These are phyloP conservation scores for Silurus aristotelis DNA, from an alignment of 2,797 vertebrate species.

Conservation along the genomic window DNA sequence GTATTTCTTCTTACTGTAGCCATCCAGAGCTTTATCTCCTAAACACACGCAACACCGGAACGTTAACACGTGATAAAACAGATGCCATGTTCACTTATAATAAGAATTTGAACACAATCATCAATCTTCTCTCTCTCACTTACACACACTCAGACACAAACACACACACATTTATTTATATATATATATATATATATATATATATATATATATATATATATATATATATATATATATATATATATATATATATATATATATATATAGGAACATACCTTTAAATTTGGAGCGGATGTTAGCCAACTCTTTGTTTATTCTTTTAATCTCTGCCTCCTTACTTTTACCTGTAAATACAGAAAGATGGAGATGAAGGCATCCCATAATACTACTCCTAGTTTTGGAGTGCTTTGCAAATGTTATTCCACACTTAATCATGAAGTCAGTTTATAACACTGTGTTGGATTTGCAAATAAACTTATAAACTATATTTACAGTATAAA, in stretches of 20 bases:
- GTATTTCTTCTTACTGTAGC: constrained; percentile 91
- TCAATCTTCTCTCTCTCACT: no score
- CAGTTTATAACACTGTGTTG: no score
- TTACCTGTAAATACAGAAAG: constrained; percentile 77
- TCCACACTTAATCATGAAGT: no score
- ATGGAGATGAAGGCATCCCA: not conserved
- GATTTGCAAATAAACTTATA: no score
- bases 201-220: no score
- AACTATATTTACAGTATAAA: no score
- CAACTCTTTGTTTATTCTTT: constrained; percentile 91
- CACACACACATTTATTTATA: not conserved
- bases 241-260: no score
- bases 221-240: no score
- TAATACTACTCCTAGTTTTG: not conserved
- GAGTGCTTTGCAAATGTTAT: no score
- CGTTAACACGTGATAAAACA: not conserved
- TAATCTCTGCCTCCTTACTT: constrained; percentile 93
- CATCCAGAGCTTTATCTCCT: constrained; percentile 82
- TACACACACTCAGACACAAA: not conserved
- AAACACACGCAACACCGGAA: not conserved
- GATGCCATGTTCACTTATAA: not conserved
- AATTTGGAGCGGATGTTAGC: constrained; percentile 94
- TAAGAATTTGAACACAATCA: constrained; percentile 28
- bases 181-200: no score
- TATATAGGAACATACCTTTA: constrained; percentile 62